A percentile compares a stretch with the other conserved stretches of the same genome.
These are phyloP conservation scores for Andinoacara biseriatus DNA, from an alignment of 2,113 vertebrate species.

Conservation along the genomic window DNA sequence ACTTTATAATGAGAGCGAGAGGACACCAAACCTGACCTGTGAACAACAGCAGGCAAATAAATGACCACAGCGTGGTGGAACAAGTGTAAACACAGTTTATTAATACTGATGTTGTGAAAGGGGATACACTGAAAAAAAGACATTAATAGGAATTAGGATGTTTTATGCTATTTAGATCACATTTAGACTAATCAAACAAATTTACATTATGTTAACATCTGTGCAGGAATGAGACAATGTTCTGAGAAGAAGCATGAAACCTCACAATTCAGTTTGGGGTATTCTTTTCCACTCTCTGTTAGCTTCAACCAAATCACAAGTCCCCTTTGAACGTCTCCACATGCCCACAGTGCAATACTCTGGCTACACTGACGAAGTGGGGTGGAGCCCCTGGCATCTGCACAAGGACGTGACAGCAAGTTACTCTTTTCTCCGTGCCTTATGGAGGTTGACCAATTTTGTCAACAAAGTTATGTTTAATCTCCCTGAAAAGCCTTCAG, in stretches of 20 bases:
- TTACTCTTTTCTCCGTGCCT: background rate
- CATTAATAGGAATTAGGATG: background rate
- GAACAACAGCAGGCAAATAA: slow-evolving; percentile 25
- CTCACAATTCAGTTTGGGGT: background rate
- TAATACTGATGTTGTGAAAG: background rate
- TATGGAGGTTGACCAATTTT: background rate
- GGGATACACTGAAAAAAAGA: background rate
- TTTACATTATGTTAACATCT: background rate
- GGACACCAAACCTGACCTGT: slow-evolving; percentile 6
- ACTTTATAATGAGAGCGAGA: slow-evolving; percentile 12
- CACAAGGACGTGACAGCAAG: background rate
- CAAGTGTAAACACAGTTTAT: background rate
- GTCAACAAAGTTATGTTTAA: background rate
- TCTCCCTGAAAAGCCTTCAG: too few species aligned
- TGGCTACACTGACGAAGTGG: background rate
- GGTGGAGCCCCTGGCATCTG: background rate
- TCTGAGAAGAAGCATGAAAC: background rate
- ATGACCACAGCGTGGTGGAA: background rate
- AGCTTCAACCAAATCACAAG: background rate
- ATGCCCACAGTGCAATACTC: background rate
- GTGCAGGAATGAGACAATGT: background rate
- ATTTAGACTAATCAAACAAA: too few species aligned
- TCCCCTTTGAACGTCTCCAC: background rate
- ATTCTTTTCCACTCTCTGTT: background rate
- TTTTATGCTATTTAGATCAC: too few species aligned